Percentiles rank a stretch among this genome's conserved stretches.
Evolutionary conservation across 2,113 vertebrate species (phyloP).

Genomic region (Serranochromis macrocephalus): DNA sequence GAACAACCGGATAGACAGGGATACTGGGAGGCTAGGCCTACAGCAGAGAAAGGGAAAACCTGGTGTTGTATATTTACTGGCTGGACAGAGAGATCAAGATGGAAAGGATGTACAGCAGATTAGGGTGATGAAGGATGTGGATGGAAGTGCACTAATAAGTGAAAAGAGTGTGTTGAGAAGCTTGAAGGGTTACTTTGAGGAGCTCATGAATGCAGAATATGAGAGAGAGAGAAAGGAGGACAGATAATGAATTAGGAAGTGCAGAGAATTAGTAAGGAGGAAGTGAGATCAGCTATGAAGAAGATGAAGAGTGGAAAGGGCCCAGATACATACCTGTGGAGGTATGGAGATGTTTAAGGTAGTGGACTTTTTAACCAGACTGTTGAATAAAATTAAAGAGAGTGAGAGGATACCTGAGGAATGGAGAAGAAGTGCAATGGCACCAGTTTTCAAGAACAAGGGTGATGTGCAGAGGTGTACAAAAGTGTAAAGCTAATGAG

Average conservation of each 20-base stretch:
- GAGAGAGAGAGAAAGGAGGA: neutral
- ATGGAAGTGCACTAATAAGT: neutral
- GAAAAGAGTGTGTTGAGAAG: neutral
- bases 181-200: neutral
- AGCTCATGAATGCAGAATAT: neutral
- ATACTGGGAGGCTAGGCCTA: neutral
- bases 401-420: neutral
- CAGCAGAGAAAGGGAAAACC: neutral
- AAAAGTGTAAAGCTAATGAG: neutral
- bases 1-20: too few relatives aligned
- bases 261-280: neutral
- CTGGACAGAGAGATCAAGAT: neutral
- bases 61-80: neutral
- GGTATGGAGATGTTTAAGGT: neutral
- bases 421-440: neutral
- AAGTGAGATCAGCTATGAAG: neutral
- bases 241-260: neutral
- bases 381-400: neutral
- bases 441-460: neutral
- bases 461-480: neutral
- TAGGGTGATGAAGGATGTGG: neutral
- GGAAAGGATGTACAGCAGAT: neutral
- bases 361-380: neutral
- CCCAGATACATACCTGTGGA: neutral
- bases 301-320: neutral